Base-by-base conservation (phyloP, 2,797 vertebrate genomes). In the Parambassis ranga region DNA sequence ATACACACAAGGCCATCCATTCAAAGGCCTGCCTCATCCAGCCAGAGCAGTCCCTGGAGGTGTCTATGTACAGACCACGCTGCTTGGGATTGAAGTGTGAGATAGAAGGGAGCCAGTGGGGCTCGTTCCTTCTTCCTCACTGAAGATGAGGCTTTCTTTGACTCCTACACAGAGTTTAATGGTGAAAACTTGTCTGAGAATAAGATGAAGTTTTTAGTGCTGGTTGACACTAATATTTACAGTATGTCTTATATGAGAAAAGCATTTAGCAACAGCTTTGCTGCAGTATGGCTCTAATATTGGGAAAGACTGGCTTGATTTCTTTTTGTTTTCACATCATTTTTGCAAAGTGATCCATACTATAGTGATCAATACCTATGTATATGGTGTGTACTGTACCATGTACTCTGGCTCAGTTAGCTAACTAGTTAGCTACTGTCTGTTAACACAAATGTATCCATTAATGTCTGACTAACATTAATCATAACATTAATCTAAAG, bases 1-100 rank as follows among this genome's bases (percentile, higher is more conserved):
- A 75, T n/a, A n/a, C 64, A 74, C 75, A 85, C 87, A 86, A 85
- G 84, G 84, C 69, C 62, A 53, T 66, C 75, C 75, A 81, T 86
- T 88, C 81, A 90, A 85, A 89, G 77, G 43, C 58, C 67, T 4
- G 57, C 66, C 75, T 79, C 61, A 22, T 83, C 27, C 58, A 68
- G 72, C 51, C 62, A 6, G 68, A 58, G 68, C 11, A 18, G 57
- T 82, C 74, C 75, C 84, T 63, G 18, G 71, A 3, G 78, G 74
- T 24, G 33, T 22, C 57, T 77, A 35, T 75, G 44, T 50, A 38
- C 50, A 59, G 53, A 52, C 63, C 44, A 11, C 8, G 32, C 67
- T 74, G 64, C 50, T 62, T 22, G 47, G 70, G 76, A 79, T 70
- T 85, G 57, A 84, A 84, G 77, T 73, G 71, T 15, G 39, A 53